A percentile compares a stretch with the other conserved stretches of the same genome.
phyloP scores from a whole-genome alignment of 2,888 invertebrate genomes.

The Microctonus hyperodae region DNA sequence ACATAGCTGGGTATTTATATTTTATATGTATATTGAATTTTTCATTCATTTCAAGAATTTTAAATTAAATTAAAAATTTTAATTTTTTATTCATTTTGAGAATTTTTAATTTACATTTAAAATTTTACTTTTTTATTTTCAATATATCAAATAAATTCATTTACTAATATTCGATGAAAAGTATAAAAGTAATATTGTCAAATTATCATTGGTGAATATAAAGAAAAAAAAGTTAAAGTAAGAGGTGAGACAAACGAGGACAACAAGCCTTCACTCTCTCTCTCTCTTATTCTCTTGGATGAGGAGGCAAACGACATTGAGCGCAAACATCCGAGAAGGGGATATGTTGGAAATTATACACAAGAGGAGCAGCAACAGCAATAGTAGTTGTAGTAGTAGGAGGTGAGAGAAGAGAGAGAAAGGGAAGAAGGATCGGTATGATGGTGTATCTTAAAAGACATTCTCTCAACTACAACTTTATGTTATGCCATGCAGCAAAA shows the following conservation, averaged over 20 bases:
- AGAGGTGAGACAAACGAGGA: constrained; percentile 44
- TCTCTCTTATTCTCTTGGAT: constrained; percentile 34
- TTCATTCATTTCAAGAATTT: too few species aligned
- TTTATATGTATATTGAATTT: too few species aligned
- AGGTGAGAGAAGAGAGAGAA: constrained; percentile 13
- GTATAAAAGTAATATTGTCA: not conserved
- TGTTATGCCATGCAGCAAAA: constrained; percentile 28
- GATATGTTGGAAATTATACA: constrained; percentile 28
- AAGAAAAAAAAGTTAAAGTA: constrained; percentile 36
- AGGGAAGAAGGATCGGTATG: constrained; percentile 26
- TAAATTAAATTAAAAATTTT: too few species aligned
- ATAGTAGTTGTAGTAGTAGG: not conserved
- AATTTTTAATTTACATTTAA: too few species aligned
- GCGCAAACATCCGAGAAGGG: constrained; percentile 13
- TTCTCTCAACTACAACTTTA: constrained; percentile 26
- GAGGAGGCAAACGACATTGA: constrained; percentile 26
- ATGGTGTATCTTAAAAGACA: constrained; percentile 37
- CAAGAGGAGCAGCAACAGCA: constrained; percentile 16
- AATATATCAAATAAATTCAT: not conserved
- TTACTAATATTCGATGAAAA: not conserved
- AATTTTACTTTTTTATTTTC: too few species aligned
- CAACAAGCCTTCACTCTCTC: constrained; percentile 36
- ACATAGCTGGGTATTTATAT: too few species aligned
- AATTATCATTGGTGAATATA: not conserved
- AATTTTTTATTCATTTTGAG: too few species aligned